phyloP scores from a whole-genome alignment of 35 echinoderm and acorn worm species.

The Patiria miniata region DNA sequence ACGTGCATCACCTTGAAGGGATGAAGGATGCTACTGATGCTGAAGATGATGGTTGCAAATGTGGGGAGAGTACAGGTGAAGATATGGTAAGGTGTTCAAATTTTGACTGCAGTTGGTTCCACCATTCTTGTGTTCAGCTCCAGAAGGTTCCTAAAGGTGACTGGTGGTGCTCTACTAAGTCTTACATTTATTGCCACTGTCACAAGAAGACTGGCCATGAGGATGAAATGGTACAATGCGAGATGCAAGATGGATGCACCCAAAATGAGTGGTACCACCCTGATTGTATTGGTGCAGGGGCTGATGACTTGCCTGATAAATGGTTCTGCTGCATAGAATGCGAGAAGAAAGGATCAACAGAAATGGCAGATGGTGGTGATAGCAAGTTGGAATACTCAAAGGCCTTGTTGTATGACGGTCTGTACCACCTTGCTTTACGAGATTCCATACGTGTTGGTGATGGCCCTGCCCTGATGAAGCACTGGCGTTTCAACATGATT shows the following conservation, averaged over 20 bases:
- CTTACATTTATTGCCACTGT: not conserved
- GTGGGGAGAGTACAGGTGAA: not conserved
- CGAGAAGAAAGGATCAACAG: not conserved
- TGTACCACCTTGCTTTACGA: slow-evolving; percentile 26
- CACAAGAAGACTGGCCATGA: not conserved
- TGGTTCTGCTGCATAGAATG: not conserved
- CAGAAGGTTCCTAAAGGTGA: not conserved
- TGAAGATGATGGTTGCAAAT: not conserved
- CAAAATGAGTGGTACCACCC: not conserved
- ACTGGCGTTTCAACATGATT: slow-evolving; percentile 32
- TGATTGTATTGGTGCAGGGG: not conserved
- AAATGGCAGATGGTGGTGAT: not conserved
- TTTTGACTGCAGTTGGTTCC: not conserved
- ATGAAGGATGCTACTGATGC: not conserved
- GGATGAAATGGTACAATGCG: not conserved
- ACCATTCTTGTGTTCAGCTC: not conserved
- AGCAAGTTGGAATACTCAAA: not conserved
- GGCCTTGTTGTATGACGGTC: slow-evolving; percentile 33
- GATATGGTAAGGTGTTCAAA: not conserved
- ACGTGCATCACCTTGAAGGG: too few relatives aligned
- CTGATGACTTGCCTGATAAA: not conserved
- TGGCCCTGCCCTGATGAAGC: slow-evolving; percentile 29
- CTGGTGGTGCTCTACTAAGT: not conserved
- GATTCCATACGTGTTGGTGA: slow-evolving; percentile 23
- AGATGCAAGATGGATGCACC: not conserved